phyloP scores from a whole-genome alignment of 1,140 invertebrate species.

The Papilio machaon region DNA sequence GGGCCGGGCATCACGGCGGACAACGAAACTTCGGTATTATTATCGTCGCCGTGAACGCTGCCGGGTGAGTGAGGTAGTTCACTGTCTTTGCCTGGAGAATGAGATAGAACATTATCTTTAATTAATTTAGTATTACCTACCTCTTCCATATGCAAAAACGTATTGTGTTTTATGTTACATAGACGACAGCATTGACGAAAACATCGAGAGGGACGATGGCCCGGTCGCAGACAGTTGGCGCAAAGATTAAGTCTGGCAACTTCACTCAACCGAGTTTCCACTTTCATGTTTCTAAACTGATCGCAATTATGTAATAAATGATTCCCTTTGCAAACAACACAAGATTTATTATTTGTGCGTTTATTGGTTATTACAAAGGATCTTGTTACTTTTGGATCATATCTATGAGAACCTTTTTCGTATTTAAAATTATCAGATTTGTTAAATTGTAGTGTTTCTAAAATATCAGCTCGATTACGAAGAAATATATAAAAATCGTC shows the following conservation, averaged over 20 bases:
- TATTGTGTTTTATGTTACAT: background rate
- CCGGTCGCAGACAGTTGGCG: background rate
- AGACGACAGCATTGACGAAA: background rate
- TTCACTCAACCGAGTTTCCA: background rate
- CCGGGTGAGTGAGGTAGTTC: background rate
- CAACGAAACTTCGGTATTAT: background rate
- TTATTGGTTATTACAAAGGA: background rate
- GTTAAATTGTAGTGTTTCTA: background rate
- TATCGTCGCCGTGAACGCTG: background rate
- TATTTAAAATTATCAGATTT: background rate
- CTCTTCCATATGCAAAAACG: background rate
- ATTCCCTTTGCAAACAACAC: background rate
- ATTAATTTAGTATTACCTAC: background rate
- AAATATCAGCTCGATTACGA: background rate
- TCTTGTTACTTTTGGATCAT: background rate
- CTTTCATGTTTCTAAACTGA: no score
- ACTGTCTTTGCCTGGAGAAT: no score
- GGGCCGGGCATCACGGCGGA: background rate
- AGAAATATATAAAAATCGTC: background rate
- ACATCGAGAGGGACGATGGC: slow-evolving; percentile 1
- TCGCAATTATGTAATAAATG: background rate
- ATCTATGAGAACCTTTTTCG: background rate
- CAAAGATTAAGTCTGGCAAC: background rate
- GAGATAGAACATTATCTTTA: background rate
- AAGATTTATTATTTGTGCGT: background rate